Conservation (phyloP, 2,888 invertebrate genomes). For the Drosophila incognita region DNA sequence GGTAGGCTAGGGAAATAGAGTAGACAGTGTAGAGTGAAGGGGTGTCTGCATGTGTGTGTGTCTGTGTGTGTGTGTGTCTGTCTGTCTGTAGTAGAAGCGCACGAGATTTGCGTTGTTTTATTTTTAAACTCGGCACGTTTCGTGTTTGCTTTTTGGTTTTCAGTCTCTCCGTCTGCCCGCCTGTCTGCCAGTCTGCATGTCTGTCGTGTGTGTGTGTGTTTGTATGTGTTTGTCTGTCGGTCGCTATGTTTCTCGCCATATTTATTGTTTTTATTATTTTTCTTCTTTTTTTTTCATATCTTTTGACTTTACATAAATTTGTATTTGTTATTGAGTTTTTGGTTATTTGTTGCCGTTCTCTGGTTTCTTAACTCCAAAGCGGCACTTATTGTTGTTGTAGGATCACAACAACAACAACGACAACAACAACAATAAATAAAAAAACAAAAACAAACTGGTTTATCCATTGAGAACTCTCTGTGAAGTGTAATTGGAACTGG, state of each 20-base stretch:
- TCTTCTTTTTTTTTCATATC: constrained; percentile 39
- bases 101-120: constrained; percentile 72
- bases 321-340: constrained; percentile 55
- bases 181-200: not conserved
- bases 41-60: not conserved
- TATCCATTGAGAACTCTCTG: constrained; percentile 38
- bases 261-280: not conserved
- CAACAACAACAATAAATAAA: not conserved
- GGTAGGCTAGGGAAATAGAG: not conserved
- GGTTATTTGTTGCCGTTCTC: constrained; percentile 56
- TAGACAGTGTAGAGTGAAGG: not conserved
- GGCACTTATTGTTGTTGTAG: too few species aligned
- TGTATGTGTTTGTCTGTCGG: not conserved
- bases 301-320: constrained; percentile 61
- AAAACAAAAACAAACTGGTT: constrained; percentile 52
- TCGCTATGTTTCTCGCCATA: constrained; percentile 11
- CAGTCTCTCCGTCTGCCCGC: constrained; percentile 5
- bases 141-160: constrained; percentile 64
- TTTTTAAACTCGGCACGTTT: constrained; percentile 74
- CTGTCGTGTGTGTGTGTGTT: constrained; percentile 9
- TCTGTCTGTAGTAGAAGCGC: constrained; percentile 47
- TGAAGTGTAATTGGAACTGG: constrained; percentile 24
- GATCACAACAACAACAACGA: not conserved
- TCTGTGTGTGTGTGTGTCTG: not conserved
- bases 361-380: constrained; percentile 44